Base-by-base conservation (phyloP, 2,888 invertebrate genomes). In the Scaptodrosophila latifasciaeformis region DNA sequence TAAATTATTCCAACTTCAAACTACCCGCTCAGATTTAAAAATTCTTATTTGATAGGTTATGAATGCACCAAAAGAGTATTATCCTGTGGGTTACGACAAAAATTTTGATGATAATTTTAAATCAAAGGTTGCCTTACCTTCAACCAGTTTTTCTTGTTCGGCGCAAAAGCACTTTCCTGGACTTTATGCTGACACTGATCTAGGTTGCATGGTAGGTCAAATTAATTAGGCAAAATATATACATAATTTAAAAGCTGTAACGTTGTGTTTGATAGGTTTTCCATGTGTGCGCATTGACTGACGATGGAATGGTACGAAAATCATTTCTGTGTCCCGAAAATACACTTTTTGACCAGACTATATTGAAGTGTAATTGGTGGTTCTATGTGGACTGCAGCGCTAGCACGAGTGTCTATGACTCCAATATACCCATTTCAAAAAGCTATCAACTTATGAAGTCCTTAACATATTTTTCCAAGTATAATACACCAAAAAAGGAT, bases 331-430 rank as follows among this genome's bases (percentile, higher is more conserved):
- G 96, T 82, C 96, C 96, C 0, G 95, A 96, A 85, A 95, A 94
- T 24, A 96, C 96, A 0, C 89, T 96, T 48, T 96, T 96, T 86
- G 96, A 96, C 82, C 96, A 96, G 85, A 94, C 94, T 17, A 93
- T 96, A 43, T 89, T 96, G 3, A 95, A 95, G 83, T 96, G 96
- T 86, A 96, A 96, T 85, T 96, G 95, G 95, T 96, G 95, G 94
- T 95, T 96, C 88, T 96, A 95, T 84, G 95, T 96, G 0, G 95
- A 96, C 83, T 96, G 96, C 86, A 93, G 93, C 84, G 90, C 91
- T 50, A 94, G 95, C 17, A 91, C 90, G 70, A 90, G 90, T 63
- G 88, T 95, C 19, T 96, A 95, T 84, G 95, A 95, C 77, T 94
- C 95, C 10, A 96, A 96, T 84, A 94, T 95, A 60, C 95, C 95